Evolutionary conservation across 2,113 vertebrate genomes (phyloP).

Genomic region (Leptobrachium ailaonicum): DNA sequence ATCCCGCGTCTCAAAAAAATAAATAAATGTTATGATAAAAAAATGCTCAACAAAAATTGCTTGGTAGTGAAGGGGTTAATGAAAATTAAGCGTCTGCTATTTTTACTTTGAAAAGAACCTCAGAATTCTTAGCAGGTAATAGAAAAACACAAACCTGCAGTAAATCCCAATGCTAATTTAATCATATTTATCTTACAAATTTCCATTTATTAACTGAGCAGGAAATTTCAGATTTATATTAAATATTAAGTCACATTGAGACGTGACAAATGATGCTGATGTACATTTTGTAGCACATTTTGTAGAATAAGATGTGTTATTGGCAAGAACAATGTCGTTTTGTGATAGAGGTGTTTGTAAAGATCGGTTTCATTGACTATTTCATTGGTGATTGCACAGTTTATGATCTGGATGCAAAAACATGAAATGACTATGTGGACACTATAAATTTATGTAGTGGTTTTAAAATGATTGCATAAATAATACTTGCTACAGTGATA

Average conservation of each 20-base stretch:
- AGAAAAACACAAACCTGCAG: background rate
- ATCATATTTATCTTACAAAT: conserved; percentile 9
- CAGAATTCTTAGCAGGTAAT: background rate
- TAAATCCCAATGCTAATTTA: conserved; percentile 5
- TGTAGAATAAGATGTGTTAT: conserved; percentile 32
- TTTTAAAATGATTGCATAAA: conserved; percentile 9
- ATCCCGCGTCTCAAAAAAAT: no score
- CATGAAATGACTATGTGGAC: conserved; percentile 32
- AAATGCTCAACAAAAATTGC: background rate
- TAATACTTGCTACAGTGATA: no score
- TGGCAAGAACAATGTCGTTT: conserved; percentile 26
- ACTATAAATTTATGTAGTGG: conserved; percentile 33
- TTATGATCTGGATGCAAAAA: conserved; percentile 33
- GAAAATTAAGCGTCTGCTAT: background rate
- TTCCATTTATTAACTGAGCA: conserved; percentile 34
- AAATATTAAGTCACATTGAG: background rate
- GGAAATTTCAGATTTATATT: conserved; percentile 23
- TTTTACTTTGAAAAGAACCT: background rate
- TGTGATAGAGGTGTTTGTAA: conserved; percentile 37
- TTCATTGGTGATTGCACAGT: conserved; percentile 39
- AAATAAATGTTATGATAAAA: background rate
- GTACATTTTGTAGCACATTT: conserved; percentile 28
- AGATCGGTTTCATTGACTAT: conserved; percentile 31
- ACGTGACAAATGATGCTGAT: conserved; percentile 14
- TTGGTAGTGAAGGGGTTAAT: background rate